These are phyloP conservation scores for Dallia pectoralis DNA, from an alignment of 2,797 vertebrate species.

Conservation along the genomic window DNA sequence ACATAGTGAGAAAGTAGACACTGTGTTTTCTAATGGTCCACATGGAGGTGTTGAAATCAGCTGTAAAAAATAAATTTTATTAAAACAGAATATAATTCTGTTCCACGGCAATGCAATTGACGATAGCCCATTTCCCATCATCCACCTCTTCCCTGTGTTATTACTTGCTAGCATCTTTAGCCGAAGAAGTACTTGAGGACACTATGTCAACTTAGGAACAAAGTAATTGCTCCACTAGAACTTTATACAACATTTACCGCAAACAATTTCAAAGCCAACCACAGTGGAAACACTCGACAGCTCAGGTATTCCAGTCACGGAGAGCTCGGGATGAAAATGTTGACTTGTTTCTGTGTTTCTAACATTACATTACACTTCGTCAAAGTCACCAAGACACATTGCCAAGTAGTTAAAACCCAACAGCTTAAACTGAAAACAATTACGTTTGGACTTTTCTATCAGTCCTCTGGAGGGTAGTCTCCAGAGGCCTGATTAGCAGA, in stretches of 20 bases:
- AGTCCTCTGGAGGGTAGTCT: background rate
- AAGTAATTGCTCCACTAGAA: background rate
- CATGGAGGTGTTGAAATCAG: slow-evolving; percentile 6
- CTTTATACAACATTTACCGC: background rate
- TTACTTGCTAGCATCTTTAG: background rate
- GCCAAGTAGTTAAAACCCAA: background rate
- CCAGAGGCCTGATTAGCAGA: background rate
- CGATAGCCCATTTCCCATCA: background rate
- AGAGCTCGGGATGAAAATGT: background rate
- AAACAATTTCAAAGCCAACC: no score
- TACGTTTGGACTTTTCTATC: background rate
- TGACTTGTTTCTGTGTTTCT: background rate
- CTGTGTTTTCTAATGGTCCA: background rate
- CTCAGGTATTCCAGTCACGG: background rate
- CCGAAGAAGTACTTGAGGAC: background rate
- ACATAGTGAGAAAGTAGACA: background rate
- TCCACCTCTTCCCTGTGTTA: background rate
- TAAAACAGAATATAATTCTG: slow-evolving; percentile 7
- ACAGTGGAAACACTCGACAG: no score
- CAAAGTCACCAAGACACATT: background rate
- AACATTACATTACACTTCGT: background rate
- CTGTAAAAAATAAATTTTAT: slow-evolving; percentile 21
- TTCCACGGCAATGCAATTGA: background rate
- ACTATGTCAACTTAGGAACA: background rate
- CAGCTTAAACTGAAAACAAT: background rate